Evolutionary conservation across 2,797 vertebrate species (phyloP).

Genomic region (Strix occidentalis): DNA sequence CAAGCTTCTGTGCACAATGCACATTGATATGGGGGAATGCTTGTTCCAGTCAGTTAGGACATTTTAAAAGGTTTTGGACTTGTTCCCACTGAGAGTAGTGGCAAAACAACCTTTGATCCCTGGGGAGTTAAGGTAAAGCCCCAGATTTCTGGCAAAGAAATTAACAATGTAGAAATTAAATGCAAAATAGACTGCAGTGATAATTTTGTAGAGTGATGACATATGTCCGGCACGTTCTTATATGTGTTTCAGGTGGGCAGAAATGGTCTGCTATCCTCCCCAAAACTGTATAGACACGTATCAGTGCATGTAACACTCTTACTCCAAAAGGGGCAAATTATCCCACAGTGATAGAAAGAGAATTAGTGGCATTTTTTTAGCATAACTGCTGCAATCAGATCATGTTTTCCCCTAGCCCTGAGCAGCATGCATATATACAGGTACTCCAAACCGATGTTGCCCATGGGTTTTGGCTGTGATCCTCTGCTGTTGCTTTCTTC

Average conservation of each 20-base stretch:
- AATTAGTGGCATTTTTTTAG: not conserved
- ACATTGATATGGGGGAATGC: not conserved
- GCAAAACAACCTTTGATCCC: not conserved
- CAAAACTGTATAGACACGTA: not conserved
- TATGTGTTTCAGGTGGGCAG: not conserved
- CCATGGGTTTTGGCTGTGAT: not conserved
- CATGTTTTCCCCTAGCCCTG: not conserved
- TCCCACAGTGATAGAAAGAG: not conserved
- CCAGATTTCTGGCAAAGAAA: not conserved
- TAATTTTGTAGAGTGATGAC: constrained; percentile 2
- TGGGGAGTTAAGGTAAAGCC: not conserved
- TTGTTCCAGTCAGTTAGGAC: not conserved
- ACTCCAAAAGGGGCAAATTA: not conserved
- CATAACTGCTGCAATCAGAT: not conserved
- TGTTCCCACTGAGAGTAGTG: not conserved
- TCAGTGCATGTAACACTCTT: not conserved
- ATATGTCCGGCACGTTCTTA: not conserved
- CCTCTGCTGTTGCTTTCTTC: not conserved
- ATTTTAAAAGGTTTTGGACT: not conserved
- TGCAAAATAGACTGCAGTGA: not conserved
- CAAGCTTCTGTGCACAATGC: not conserved
- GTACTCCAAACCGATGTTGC: accelerated
- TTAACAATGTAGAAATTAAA: not conserved
- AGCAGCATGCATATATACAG: not conserved
- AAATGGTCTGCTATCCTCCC: not conserved